Base-by-base conservation (phyloP, 1,140 invertebrate species). In the Tetragonula clypearis region DNA sequence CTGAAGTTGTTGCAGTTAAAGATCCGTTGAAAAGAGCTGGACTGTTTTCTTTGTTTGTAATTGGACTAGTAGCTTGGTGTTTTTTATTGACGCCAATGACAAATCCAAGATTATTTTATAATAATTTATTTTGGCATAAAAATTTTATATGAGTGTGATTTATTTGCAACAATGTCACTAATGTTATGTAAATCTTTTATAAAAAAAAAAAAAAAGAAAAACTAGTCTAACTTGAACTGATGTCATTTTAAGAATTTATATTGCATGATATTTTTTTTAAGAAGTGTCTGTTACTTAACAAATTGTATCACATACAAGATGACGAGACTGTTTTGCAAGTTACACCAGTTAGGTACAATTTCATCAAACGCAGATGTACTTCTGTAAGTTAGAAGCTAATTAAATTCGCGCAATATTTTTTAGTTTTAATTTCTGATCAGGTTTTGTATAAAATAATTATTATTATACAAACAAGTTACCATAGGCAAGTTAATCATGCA, bases 31-130 rank as follows among this genome's bases (percentile, higher is more conserved):
- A 97, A 88, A 95, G 96, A 80, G 94, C 96, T 19, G 93, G 97
- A 14, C 95, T 97, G 3, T 94, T 96, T 53, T 92, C 92, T 58
- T 93, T 97, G 12, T 98, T 98, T 94, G 91, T 98, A 23, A 77
- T 97, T 8, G 98, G 98, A 8, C 95, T 99, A 14, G 88, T 97
- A 2, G 88, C 96, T 0, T 99, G 98, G 98, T 97, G 97, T 86
- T 95, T 96, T 65, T 91, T 99, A 8, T 95, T 99, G 62, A 96
- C 95, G 79, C 97, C 98, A 0, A 92, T 98, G 72, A 99, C 98
- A 0, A 96, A 96, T 88, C 98, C 98, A 1, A 93, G 93, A 35
- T 95, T 97, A 89, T 99, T 98, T 93, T 94, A 95, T 69, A 98
- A 99, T 91, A 96, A 95, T 91, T 93, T 97, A 80, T 96, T 96